Evolutionary conservation across 53 echinoderm and acorn worm species (phyloP), one percentile per base, ranked within the genome.

Genomic region (Zoroaster sp.): DNA sequence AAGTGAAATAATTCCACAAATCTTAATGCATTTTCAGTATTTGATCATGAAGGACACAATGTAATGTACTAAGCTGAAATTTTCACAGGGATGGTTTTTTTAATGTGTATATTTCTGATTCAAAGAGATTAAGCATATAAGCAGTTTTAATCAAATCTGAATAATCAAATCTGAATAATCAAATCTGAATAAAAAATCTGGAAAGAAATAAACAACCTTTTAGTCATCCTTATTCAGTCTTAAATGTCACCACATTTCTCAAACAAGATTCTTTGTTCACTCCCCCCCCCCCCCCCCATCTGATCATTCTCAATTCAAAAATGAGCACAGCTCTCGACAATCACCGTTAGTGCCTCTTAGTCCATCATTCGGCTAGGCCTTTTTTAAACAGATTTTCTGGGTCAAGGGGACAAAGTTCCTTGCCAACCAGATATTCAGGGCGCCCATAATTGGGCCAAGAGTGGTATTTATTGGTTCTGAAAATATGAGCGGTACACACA

Each of bases 321-420:
- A 43, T 82, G 21, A 82, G 82, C 67, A 15, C 82, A 43, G 68
- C 82, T 41, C 82, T 67, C 25, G 32, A 67, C 33, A 43, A 67
- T 15, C 12, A 35, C 68, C 43, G 31, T n/a, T 28, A 85, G 85
- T 36, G 46, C 85, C 85, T 15, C 83, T 68, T 28, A 11, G 33
- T 42, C 66, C 20, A 74, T 55, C 78, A 54, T 71, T 52, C 43
- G 43, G 46, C 33, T 36, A 32, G 38, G 36, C 21, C 11, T 63
- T 59, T 37, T 79, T 63, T 65, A 80, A 39, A 59, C 63, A 59
- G 17, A 59, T 9, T 59, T 80, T 85, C 70, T 85, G 54, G 85
- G 85, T 47, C 85, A 85, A 10, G 85, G 71, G 85, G 71, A 71
- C 85, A 85, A 85, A 85, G 85, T 85, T 71, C 85, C 71, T 33